Conservation (phyloP, 2,113 vertebrate species). For the Lagopus muta region DNA sequence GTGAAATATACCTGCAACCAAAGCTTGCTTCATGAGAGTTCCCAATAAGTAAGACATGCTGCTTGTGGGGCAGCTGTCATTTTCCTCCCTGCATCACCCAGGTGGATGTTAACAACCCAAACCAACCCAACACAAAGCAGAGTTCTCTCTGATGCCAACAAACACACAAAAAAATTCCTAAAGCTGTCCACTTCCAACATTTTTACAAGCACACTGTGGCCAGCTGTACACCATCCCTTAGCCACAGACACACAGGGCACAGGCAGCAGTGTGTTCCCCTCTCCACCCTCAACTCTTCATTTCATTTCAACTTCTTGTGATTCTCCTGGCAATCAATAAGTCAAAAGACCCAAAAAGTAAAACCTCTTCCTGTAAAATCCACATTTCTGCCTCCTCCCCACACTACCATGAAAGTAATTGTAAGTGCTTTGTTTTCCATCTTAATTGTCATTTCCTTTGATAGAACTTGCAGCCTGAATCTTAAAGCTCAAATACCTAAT, state of each 20-base stretch:
- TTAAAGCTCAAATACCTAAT: background rate
- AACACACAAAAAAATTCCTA: background rate
- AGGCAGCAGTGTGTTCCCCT: rapidly evolving
- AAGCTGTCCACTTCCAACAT: background rate
- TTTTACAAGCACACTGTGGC: background rate
- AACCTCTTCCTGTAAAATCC: background rate
- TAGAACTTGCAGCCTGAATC: background rate
- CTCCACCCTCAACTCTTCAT: background rate
- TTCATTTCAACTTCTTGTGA: background rate
- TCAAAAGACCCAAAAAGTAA: background rate
- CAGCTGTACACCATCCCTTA: rapidly evolving
- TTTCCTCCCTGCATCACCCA: background rate
- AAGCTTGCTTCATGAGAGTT: rapidly evolving
- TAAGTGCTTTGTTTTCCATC: conserved; percentile 3
- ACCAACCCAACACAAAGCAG: rapidly evolving
- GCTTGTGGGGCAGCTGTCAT: background rate
- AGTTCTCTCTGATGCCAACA: background rate
- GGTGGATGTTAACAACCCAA: background rate
- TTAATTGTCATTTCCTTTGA: conserved; percentile 31
- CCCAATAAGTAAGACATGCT: background rate
- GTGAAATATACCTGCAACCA: background rate
- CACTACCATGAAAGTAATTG: background rate
- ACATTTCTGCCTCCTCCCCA: conserved; percentile 10
- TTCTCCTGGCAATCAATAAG: background rate
- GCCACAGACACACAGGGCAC: background rate